Evolutionary conservation across 1,140 invertebrate species (phyloP).

Genomic region (Phthorimaea operculella): DNA sequence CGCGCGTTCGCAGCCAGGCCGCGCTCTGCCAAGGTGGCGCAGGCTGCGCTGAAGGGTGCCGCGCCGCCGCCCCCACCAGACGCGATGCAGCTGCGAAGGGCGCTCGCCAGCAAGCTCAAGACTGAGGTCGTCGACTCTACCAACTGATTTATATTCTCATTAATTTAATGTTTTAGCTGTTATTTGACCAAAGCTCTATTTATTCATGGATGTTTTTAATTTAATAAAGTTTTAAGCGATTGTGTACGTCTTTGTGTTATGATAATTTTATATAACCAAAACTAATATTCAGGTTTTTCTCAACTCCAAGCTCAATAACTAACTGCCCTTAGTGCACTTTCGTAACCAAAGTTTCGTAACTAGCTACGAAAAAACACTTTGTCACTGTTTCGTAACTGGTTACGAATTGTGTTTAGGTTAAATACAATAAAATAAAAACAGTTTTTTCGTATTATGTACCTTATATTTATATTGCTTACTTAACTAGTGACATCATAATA

Average conservation of each 20-base stretch:
- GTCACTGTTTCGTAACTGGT: no score
- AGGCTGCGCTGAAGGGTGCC: conserved; percentile 69
- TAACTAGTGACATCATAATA: conserved; percentile 67
- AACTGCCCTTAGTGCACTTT: no score
- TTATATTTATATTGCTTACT: conserved; percentile 68
- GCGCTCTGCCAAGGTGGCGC: conserved; percentile 76
- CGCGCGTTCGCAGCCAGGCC: conserved; percentile 63
- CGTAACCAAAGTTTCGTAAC: no score
- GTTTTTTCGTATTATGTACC: conserved; percentile 34
- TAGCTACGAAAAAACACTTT: no score
- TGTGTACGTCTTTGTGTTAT: no score
- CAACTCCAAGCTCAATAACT: no score
- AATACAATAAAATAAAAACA: conserved; percentile 26
- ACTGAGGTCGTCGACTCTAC: conserved; percentile 77
- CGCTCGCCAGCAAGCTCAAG: conserved; percentile 84
- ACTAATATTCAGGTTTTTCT: no score
- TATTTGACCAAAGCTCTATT: no score
- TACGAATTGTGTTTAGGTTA: no score
- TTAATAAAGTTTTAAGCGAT: background rate
- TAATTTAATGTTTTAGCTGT: no score
- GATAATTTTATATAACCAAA: no score
- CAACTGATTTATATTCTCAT: conserved; percentile 6
- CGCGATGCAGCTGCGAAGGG: conserved; percentile 78
- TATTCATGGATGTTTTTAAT: background rate
- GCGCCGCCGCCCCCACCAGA: conserved; percentile 42